Percentiles rank a stretch among this genome's conserved stretches.
These are phyloP conservation scores for Daktulosphaira vitifoliae DNA, from an alignment of 1,140 invertebrate genomes.

Conservation along the genomic window DNA sequence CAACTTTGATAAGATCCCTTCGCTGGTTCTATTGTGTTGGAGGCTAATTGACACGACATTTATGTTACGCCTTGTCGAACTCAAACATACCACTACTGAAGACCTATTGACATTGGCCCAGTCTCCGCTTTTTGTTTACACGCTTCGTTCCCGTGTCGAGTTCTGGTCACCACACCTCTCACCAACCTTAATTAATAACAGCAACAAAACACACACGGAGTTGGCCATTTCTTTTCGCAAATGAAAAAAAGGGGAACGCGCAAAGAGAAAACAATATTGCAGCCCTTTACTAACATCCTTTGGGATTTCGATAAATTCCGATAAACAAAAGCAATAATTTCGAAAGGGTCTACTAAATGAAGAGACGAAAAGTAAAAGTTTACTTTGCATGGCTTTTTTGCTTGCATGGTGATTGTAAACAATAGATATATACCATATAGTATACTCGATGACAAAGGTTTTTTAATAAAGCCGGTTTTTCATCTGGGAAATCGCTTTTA, in stretches of 20 bases:
- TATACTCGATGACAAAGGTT: background rate
- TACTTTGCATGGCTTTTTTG: background rate
- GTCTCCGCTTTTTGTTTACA: constrained; percentile 8
- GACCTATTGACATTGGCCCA: background rate
- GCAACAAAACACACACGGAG: background rate
- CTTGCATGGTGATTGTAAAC: constrained; percentile 1
- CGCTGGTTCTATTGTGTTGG: constrained; percentile 9
- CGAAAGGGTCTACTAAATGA: background rate
- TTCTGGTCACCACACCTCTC: background rate
- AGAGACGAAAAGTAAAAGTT: background rate
- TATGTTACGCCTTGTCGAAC: constrained; percentile 26
- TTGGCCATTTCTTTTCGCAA: background rate
- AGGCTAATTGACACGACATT: constrained; percentile 27
- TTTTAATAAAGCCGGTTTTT: constrained; percentile 4
- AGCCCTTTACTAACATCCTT: background rate
- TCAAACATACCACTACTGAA: background rate
- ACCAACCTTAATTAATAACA: constrained; percentile 17
- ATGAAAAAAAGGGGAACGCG: background rate
- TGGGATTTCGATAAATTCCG: constrained; percentile 12
- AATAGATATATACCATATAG: background rate
- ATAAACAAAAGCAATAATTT: constrained; percentile 12
- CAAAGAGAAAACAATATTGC: constrained; percentile 22
- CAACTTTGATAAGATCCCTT: too few species aligned
- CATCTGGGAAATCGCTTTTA: too few species aligned
- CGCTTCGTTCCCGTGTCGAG: background rate